Percentiles rank a stretch among this genome's conserved stretches.
Conservation (phyloP, 2,888 invertebrate genomes). For the Clostera curtula region DNA sequence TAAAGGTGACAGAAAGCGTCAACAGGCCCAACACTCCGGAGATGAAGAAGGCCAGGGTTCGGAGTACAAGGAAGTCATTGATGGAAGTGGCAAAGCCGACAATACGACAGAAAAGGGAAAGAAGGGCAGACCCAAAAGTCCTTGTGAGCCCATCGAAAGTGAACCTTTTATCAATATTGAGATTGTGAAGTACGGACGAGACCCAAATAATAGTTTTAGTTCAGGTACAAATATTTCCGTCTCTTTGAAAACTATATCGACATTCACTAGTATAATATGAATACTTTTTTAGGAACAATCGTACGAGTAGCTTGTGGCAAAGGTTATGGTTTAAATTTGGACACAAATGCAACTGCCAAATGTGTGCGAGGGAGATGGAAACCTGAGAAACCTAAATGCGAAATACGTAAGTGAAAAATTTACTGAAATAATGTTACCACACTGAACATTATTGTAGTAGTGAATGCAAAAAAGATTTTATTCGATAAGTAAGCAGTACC, state of each 20-base stretch:
- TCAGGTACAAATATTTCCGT: conserved; percentile 76
- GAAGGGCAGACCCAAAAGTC: conserved; percentile 72
- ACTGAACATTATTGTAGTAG: too few relatives aligned
- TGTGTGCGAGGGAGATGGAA: conserved; percentile 92
- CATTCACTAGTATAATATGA: background rate
- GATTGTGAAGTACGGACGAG: conserved; percentile 81
- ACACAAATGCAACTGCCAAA: conserved; percentile 83
- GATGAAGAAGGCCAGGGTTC: conserved; percentile 32
- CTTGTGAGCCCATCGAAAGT: conserved; percentile 79
- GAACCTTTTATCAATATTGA: conserved; percentile 81
- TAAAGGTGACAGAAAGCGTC: conserved; percentile 54
- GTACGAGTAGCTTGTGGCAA: conserved; percentile 84
- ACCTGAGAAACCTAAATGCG: conserved; percentile 86
- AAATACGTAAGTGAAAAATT: conserved; percentile 77
- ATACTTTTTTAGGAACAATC: conserved; percentile 72
- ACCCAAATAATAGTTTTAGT: conserved; percentile 82
- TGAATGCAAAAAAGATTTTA: too few relatives aligned
- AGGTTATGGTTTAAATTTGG: conserved; percentile 84
- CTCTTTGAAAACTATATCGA: background rate
- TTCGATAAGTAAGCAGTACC: too few relatives aligned
- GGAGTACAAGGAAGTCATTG: conserved; percentile 30
- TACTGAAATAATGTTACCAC: too few relatives aligned
- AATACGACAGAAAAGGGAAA: conserved; percentile 53
- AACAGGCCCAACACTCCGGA: conserved; percentile 32
- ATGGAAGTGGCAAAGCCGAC: conserved; percentile 30